Base-by-base conservation (phyloP, 2,113 vertebrate genomes). In the Hypomesus transpacificus region DNA sequence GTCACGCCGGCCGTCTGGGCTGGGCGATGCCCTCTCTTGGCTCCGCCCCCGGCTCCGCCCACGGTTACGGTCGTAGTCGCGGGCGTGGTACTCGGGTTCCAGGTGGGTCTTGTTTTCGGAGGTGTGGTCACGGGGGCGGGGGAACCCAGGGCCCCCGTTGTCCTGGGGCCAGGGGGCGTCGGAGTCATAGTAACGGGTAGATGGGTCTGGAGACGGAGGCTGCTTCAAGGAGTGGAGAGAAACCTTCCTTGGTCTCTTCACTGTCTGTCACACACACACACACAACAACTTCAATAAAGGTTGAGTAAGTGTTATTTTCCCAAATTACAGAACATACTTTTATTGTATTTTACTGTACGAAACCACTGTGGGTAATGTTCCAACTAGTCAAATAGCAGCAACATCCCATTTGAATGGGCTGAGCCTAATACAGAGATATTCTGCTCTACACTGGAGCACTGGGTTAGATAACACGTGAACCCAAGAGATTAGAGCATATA, bases 211-310 rank as follows among this genome's bases (percentile, higher is more conserved):
- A 0, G 93, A 91, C 0, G 93, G 92, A 1, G 92, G 92, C 62
- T 84, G 90, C 70, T 91, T 93, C 21, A 87, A 21, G 0, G 82
- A 85, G 14, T 92, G 82, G 62, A 92, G 60, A 6, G 92, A 87
- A 7, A 95, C 91, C 73, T 94, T 95, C 70, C 94, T 89, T 57
- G 95, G 94, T 78, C 96, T 91, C 88, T 98, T 98, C 78, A 98
- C 94, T 9, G 93, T 94, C 96, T 98, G 81, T 4, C 61, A 39
- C 28, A 63, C 61, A 63, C 31, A n/a, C 16, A n/a, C 60, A 62
- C 58, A 61, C 59, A 61, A 22, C 24, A 13, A 31, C 59, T 17
- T 11, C 4, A 46, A 13, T 46, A 46, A 46, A 46, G 39, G 39
- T 13, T 46, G 39, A 46, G 39, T 46, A 46, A 46, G 31, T 34